Evolutionary conservation across 1,140 invertebrate genomes (phyloP), one percentile per base, ranked within the genome.

Genomic region (Dolichoris vasculosae): DNA sequence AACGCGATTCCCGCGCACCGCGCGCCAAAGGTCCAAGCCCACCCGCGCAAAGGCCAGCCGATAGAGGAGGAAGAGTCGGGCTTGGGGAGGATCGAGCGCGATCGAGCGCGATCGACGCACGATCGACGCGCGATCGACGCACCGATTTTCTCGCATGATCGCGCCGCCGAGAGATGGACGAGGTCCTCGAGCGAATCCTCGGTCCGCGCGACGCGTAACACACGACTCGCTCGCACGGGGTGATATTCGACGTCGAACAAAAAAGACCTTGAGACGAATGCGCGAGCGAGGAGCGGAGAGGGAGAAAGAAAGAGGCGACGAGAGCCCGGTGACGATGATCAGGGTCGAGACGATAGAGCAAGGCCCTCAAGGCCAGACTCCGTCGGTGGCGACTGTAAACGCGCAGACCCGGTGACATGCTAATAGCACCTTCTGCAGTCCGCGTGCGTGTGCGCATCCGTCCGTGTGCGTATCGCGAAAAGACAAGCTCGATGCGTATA

Each of bases 291-390:
- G 6, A 38, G 30, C 51, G 59, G n/a, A 35, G 64, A 35, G 64
- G 32, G 64, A 35, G 20, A 26, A 32, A 43, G 69, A 73, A 43
- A 73, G 69, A 73, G 26, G 38, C 23, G 26, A 43, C 38, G 63
- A 75, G 82, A 55, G 71, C n/a, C 30, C 64, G 23, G 48, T 75
- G 51, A 71, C 71, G 78, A 78, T 85, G 87, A 91, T 90, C 90
- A 91, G 88, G 90, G 90, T 87, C 90, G 87, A 84, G 86, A 86
- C 83, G 88, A 82, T 87, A 84, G 89, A 87, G 88, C 88, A 90
- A 90, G 86, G 87, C 88, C 89, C 89, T 87, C 89, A 90, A 90
- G 89, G 89, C 82, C 89, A 86, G 38, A 4, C 32, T 15, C 35
- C 46, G 48, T 40, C 59, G 75, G 64, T 64, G 78, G 55, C 55